Percentiles rank a stretch among this genome's conserved stretches.
Conservation (phyloP, 2,888 invertebrate species). For the Drosophila cognata region DNA sequence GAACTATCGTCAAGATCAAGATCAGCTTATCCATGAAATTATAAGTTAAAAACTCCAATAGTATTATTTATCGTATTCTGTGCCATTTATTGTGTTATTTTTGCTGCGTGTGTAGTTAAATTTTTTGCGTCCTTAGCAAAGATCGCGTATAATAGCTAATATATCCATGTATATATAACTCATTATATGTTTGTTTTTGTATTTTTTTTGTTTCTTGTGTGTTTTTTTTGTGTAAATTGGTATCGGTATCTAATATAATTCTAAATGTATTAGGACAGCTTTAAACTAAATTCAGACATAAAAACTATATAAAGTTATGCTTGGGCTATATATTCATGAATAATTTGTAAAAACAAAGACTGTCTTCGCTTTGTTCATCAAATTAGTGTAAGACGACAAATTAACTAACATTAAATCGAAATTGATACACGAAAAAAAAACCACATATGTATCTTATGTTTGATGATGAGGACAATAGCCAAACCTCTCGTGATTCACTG, state of each 20-base stretch:
- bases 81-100: slow-evolving; percentile 68
- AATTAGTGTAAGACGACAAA: slow-evolving; percentile 33
- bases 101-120: slow-evolving; percentile 70
- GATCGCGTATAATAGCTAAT: slow-evolving; percentile 58
- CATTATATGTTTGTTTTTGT: slow-evolving; percentile 33
- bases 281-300: slow-evolving; percentile 55
- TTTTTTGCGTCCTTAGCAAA: slow-evolving; percentile 40
- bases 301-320: slow-evolving; percentile 54
- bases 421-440: slow-evolving; percentile 25
- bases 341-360: slow-evolving; percentile 44
- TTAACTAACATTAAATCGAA: slow-evolving; percentile 47
- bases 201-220: slow-evolving; percentile 11
- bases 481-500: slow-evolving; percentile 21
- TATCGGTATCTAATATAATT: slow-evolving; percentile 60
- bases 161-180: slow-evolving; percentile 58
- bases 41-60: background rate
- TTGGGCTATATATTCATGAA: slow-evolving; percentile 48
- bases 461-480: slow-evolving; percentile 22
- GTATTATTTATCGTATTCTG: slow-evolving; percentile 61
- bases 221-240: slow-evolving; percentile 18
- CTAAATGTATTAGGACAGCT: slow-evolving; percentile 71
- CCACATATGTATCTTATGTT: slow-evolving; percentile 24
- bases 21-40: background rate
- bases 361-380: slow-evolving; percentile 25
- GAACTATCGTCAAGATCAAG: background rate